These are phyloP conservation scores for Phrynosoma platyrhinos DNA, from an alignment of 2,113 vertebrate species.

Conservation along the genomic window DNA sequence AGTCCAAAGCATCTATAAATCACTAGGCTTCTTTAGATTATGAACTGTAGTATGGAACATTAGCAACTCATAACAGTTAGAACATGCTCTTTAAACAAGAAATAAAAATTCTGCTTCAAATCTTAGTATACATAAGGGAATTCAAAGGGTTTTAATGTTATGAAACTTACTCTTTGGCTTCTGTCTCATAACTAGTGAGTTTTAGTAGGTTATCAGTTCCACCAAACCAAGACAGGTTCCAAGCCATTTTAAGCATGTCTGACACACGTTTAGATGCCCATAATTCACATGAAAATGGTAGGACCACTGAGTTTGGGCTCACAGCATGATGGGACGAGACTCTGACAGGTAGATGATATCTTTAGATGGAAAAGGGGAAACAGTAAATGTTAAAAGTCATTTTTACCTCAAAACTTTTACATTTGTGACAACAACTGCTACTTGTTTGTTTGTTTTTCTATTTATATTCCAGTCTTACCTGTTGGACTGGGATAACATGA, in stretches of 20 bases:
- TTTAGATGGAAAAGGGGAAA: slow-evolving; percentile 50
- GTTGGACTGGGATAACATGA: too few species aligned
- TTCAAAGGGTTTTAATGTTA: slow-evolving; percentile 15
- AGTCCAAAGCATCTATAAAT: too few species aligned
- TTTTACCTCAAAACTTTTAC: neutral
- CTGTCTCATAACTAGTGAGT: slow-evolving; percentile 55
- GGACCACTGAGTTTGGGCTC: slow-evolving; percentile 87
- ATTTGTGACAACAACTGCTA: neutral
- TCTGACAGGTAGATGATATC: slow-evolving; percentile 88
- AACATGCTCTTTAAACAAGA: neutral
- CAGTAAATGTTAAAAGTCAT: neutral
- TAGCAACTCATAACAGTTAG: neutral
- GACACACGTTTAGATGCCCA: slow-evolving; percentile 79
- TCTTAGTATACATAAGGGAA: slow-evolving; percentile 24
- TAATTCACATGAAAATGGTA: slow-evolving; percentile 83
- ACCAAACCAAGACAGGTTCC: slow-evolving; percentile 91
- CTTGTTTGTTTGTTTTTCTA: neutral
- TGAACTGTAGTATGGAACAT: neutral
- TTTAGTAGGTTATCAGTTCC: slow-evolving; percentile 84
- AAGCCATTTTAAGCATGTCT: slow-evolving; percentile 87
- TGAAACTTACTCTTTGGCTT: slow-evolving; percentile 79
- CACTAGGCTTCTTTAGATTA: neutral
- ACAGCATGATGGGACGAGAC: slow-evolving; percentile 86
- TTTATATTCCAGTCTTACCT: too few species aligned
- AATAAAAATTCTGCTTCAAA: slow-evolving; percentile 31